A percentile compares a stretch with the other conserved stretches of the same genome.
Conservation (phyloP, 2,797 vertebrate genomes). For the Adrianichthys oophorus region DNA sequence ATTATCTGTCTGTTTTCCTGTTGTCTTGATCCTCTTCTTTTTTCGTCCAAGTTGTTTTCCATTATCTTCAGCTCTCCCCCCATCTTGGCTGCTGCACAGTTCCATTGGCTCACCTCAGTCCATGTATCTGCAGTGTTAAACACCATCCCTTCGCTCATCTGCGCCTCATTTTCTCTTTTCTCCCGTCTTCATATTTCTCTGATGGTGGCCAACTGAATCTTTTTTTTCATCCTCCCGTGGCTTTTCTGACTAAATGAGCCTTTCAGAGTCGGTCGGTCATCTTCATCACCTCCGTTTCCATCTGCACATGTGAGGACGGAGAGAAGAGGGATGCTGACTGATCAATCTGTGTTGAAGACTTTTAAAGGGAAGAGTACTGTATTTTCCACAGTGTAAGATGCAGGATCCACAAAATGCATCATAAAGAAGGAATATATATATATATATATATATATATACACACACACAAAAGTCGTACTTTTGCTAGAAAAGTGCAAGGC, state of each 20-base stretch:
- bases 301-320: slow-evolving; percentile 37
- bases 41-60: slow-evolving; percentile 14
- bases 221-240: slow-evolving; percentile 12
- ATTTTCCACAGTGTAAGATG: no score
- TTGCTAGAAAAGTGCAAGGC: no score
- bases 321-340: slow-evolving; percentile 44
- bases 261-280: slow-evolving; percentile 61
- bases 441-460: no score
- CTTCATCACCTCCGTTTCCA: slow-evolving; percentile 51
- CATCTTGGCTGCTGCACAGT: slow-evolving; percentile 34
- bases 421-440: no score
- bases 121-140: slow-evolving; percentile 46
- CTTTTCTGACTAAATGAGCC: slow-evolving; percentile 42
- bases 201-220: slow-evolving; percentile 32
- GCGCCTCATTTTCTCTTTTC: slow-evolving; percentile 53
- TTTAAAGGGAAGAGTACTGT: slow-evolving; percentile 15
- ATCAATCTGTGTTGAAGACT: slow-evolving; percentile 38
- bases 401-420: no score
- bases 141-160: slow-evolving; percentile 59
- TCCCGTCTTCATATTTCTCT: slow-evolving; percentile 39
- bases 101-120: slow-evolving; percentile 42
- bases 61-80: slow-evolving; percentile 25
- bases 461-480: no score
- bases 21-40: slow-evolving; percentile 1
- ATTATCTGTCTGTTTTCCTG: slow-evolving; percentile 10